phyloP scores from a whole-genome alignment of 2,797 vertebrate species.

The Nannoperca australis region DNA sequence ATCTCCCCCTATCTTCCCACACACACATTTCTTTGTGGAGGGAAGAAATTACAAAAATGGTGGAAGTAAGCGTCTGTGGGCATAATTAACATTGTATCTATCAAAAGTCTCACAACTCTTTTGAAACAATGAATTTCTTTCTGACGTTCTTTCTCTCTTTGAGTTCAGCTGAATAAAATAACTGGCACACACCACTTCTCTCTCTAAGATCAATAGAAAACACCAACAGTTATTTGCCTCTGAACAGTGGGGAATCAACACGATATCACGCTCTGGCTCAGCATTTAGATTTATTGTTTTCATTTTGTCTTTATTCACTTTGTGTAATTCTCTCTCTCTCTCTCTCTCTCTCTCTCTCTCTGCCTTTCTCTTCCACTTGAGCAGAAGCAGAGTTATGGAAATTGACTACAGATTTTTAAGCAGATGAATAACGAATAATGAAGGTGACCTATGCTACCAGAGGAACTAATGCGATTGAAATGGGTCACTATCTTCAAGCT shows the following conservation, averaged over 20 bases:
- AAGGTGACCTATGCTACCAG: constrained; percentile 5
- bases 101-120: constrained; percentile 56
- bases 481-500: background rate
- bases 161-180: constrained; percentile 25
- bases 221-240: constrained; percentile 39
- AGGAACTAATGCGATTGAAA: constrained; percentile 21
- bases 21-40: constrained; percentile 66
- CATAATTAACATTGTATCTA: constrained; percentile 69
- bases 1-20: constrained; percentile 26
- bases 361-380: background rate
- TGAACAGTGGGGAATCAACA: constrained; percentile 28
- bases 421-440: constrained; percentile 17
- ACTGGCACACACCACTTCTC: constrained; percentile 21
- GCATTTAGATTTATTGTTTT: constrained; percentile 54
- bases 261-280: constrained; percentile 11
- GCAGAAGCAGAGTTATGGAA: constrained; percentile 15
- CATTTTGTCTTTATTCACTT: constrained; percentile 48
- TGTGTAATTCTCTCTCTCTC: background rate
- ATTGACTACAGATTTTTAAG: constrained; percentile 8
- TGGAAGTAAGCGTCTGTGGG: constrained; percentile 63
- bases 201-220: constrained; percentile 49
- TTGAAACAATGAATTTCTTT: constrained; percentile 43
- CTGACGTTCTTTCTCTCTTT: constrained; percentile 17
- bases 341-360: background rate
- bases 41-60: constrained; percentile 64